A percentile compares a stretch with the other conserved stretches of the same genome.
These are phyloP conservation scores for Archegozetes longisetosus DNA, from an alignment of 1,140 invertebrate genomes.

Conservation along the genomic window DNA sequence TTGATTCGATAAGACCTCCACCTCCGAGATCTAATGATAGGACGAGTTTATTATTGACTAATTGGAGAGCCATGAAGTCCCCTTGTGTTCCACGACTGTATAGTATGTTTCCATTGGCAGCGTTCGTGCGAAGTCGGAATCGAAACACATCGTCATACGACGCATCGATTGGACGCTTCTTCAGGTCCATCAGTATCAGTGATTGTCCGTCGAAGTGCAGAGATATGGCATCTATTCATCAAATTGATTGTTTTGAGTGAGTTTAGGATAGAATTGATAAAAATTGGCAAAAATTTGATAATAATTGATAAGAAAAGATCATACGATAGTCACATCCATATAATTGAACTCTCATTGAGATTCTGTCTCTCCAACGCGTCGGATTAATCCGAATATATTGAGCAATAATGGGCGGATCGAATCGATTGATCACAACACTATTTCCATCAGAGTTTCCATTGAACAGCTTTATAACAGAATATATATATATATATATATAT, in stretches of 20 bases:
- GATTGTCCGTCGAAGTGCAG: conserved; percentile 25
- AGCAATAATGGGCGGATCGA: conserved; percentile 89
- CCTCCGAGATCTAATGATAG: conserved; percentile 61
- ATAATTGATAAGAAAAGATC: too few relatives aligned
- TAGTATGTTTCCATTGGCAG: conserved; percentile 71
- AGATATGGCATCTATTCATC: conserved; percentile 20
- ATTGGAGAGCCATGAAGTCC: conserved; percentile 80
- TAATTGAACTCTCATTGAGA: conserved; percentile 79
- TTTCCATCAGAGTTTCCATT: conserved; percentile 78
- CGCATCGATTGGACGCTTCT: conserved; percentile 49
- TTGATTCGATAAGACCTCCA: conserved; percentile 49
- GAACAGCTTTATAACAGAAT: too few relatives aligned
- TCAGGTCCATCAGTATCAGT: conserved; percentile 42
- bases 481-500: too few relatives aligned
- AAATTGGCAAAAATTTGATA: conserved; percentile 8
- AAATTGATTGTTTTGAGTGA: background rate
- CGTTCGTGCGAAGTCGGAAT: conserved; percentile 82
- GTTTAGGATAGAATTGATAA: conserved; percentile 10
- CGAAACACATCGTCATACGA: conserved; percentile 63
- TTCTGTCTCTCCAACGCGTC: conserved; percentile 82
- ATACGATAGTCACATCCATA: conserved; percentile 91
- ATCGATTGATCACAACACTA: conserved; percentile 59
- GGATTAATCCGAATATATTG: conserved; percentile 81
- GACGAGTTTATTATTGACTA: conserved; percentile 72
- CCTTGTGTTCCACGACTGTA: conserved; percentile 86